Conservation (phyloP, 2,888 invertebrate genomes). For the Eulithis prunata region DNA sequence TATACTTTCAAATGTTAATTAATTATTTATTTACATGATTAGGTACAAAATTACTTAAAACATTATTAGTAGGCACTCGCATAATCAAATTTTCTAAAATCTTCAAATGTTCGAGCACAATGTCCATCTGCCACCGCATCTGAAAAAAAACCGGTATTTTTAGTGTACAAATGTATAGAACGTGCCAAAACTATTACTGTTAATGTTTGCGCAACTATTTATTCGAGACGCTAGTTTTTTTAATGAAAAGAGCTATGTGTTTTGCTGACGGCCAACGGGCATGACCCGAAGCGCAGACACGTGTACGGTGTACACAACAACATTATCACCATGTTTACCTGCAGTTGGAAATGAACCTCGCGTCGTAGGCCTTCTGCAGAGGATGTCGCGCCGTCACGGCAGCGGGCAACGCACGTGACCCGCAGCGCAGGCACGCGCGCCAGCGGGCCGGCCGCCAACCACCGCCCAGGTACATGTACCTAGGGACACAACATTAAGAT, state of each 20-base stretch:
- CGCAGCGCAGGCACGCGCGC: constrained; percentile 71
- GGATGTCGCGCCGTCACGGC: constrained; percentile 57
- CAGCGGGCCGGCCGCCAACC: constrained; percentile 58
- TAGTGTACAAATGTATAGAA: too few relatives aligned
- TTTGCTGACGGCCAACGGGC: too few relatives aligned
- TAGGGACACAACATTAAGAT: constrained; percentile 33
- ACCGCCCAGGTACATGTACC: constrained; percentile 77
- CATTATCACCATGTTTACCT: constrained; percentile 49
- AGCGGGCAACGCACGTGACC: constrained; percentile 60
- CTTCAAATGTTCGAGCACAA: constrained; percentile 69
- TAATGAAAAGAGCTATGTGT: too few relatives aligned
- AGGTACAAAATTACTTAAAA: background rate
- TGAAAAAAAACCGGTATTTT: constrained; percentile 60
- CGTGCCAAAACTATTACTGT: too few relatives aligned
- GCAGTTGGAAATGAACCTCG: constrained; percentile 63
- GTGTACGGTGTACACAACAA: too few relatives aligned
- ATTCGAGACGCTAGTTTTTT: too few relatives aligned
- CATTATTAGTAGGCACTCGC: background rate
- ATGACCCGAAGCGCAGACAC: too few relatives aligned
- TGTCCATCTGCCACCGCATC: constrained; percentile 85
- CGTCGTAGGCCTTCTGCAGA: constrained; percentile 66
- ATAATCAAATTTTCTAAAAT: constrained; percentile 1
- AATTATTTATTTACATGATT: background rate
- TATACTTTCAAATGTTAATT: background rate
- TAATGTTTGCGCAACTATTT: too few relatives aligned